Evolutionary conservation across 2,113 vertebrate genomes (phyloP), one percentile per base, ranked within the genome.

Genomic region (Carlito syrichta): DNA sequence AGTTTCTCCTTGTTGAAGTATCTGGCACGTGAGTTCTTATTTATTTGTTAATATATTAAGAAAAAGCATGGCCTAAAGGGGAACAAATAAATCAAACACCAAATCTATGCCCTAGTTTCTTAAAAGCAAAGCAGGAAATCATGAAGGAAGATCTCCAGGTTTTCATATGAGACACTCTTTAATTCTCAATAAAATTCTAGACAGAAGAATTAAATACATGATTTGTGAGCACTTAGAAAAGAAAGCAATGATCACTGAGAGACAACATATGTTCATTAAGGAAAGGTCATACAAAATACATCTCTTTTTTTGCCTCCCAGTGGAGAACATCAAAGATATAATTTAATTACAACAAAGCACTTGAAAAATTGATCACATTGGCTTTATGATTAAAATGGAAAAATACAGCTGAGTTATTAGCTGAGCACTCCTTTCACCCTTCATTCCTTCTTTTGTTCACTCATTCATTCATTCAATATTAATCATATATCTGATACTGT

Each of bases 191-290:
- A 40, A 77, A 81, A 88, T 77, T 89, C 54, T 50, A 56, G 48
- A 74, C 56, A 88, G 62, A 94, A 73, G 30, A 86, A 77, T 86
- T 88, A 93, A 91, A 69, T 27, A 48, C 10, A 56, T 60, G 56
- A 73, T 71, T 43, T 87, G 58, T 81, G 52, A 92, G 45, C 52
- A 62, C 48, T 87, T 91, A 58, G 71, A 74, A 88, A 93, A 69
- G 60, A 92, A 63, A 81, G 60, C 35, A 88, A 76, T 52, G 32
- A 71, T 74, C 83, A 58, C 52, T 91, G 60, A 81, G 54, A 93
- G 62, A 94, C 52, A 77, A 83, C 60, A 60, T 69, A 86, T 71
- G 56, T 86, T 96, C 54, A n/a, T 96, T 89, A 91, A 96, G 73
- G 91, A 62, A 20, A 87, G 78, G 89, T 93, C 68, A 93, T 63